A percentile compares a stretch with the other conserved stretches of the same genome.
Conservation (phyloP, 2,113 vertebrate genomes). For the Marcusenius ussheri region DNA sequence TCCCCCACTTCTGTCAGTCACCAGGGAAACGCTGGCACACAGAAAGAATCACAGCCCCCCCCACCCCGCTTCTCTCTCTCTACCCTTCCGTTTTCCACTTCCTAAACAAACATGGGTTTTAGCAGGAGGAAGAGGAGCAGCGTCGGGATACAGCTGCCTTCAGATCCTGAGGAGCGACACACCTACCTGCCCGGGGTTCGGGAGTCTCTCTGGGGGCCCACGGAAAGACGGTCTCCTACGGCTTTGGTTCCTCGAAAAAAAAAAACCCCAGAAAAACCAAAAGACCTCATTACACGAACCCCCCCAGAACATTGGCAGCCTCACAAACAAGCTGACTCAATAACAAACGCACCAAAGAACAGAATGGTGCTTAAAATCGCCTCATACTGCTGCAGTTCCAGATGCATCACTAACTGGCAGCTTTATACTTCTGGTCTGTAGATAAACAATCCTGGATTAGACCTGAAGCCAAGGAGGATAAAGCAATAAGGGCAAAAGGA, state of each 20-base stretch:
- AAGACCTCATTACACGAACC: neutral
- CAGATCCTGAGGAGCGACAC: constrained; percentile 37
- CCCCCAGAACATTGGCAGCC: neutral
- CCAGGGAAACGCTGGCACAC: constrained; percentile 37
- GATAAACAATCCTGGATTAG: neutral
- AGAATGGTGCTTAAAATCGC: neutral
- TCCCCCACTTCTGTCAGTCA: constrained; percentile 60
- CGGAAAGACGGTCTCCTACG: neutral
- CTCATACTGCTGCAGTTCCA: neutral
- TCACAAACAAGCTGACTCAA: neutral
- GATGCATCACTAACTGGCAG: neutral
- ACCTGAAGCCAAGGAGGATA: neutral
- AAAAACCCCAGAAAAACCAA: neutral
- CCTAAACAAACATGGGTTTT: constrained; percentile 59
- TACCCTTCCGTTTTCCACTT: constrained; percentile 53
- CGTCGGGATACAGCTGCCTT: constrained; percentile 23
- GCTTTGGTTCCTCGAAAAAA: neutral
- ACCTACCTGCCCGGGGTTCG: neutral
- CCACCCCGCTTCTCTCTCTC: constrained; percentile 32
- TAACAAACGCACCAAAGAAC: neutral
- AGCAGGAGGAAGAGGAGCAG: constrained; percentile 41
- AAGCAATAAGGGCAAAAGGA: neutral
- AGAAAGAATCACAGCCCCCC: constrained; percentile 14
- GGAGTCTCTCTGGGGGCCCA: neutral
- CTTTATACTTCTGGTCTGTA: neutral